phyloP scores from a whole-genome alignment of 2,113 vertebrate genomes.

The Prochilodus magdalenae region DNA sequence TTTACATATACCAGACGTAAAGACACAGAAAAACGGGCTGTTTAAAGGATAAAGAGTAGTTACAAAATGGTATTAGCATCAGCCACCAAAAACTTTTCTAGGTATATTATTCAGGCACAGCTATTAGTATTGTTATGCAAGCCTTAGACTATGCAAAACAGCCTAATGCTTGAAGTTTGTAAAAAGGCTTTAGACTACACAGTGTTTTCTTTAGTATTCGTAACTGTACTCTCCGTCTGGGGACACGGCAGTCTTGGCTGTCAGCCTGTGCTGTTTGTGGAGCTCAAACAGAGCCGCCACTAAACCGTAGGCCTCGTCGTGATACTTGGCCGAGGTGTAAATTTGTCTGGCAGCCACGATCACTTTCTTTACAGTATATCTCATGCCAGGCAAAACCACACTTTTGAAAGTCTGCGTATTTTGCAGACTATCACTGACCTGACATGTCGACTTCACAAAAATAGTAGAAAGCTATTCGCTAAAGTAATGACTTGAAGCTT shows the following conservation, averaged over 20 bases:
- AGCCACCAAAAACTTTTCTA: too few relatives aligned
- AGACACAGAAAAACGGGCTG: too few relatives aligned
- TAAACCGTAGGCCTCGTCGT: conserved; percentile 75
- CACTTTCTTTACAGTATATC: conserved; percentile 69
- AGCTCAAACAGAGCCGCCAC: conserved; percentile 76
- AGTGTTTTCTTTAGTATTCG: conserved; percentile 79
- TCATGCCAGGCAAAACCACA: conserved; percentile 58
- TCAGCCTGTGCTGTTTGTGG: conserved; percentile 75
- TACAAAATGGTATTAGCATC: too few relatives aligned
- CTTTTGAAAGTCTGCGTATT: conserved; percentile 61
- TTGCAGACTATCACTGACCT: neutral
- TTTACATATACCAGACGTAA: too few relatives aligned
- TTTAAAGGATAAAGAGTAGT: too few relatives aligned
- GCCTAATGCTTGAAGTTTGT: conserved; percentile 56
- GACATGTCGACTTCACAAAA: neutral
- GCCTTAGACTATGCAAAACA: conserved; percentile 50
- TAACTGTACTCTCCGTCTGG: conserved; percentile 78
- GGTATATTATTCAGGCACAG: neutral
- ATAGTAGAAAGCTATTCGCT: conserved; percentile 52
- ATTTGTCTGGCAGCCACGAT: conserved; percentile 77
- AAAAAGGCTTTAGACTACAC: conserved; percentile 66
- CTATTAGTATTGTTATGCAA: conserved; percentile 46
- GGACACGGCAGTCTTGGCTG: conserved; percentile 80
- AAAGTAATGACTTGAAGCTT: conserved; percentile 38
- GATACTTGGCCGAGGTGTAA: conserved; percentile 79